phyloP scores from a whole-genome alignment of 2,113 vertebrate genomes.

The Pachypanchax playfairii region DNA sequence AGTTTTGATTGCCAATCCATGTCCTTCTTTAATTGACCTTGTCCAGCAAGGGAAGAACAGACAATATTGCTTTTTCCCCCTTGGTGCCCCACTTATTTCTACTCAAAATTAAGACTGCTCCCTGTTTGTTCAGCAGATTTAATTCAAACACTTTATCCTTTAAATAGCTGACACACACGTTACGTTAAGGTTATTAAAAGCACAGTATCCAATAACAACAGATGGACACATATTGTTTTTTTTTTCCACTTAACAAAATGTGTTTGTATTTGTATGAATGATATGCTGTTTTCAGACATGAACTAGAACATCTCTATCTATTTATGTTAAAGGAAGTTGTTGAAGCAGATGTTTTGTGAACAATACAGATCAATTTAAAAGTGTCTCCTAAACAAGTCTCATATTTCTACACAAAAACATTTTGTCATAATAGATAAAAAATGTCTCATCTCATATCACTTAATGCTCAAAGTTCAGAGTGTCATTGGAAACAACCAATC shows the following conservation, averaged over 20 bases:
- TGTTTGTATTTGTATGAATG: slow-evolving; percentile 21
- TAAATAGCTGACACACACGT: slow-evolving; percentile 57
- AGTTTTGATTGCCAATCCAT: slow-evolving; percentile 83
- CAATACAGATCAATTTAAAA: not conserved
- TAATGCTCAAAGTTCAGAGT: not conserved
- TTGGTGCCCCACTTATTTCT: slow-evolving; percentile 68
- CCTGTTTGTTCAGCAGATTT: slow-evolving; percentile 76
- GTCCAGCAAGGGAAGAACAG: slow-evolving; percentile 74
- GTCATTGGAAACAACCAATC: not conserved
- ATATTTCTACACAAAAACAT: too few species aligned
- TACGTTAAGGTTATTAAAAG: slow-evolving; percentile 51
- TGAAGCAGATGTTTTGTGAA: not conserved
- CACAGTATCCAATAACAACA: slow-evolving; percentile 21
- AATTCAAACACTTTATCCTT: slow-evolving; percentile 66
- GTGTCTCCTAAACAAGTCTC: too few species aligned
- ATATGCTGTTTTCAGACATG: not conserved
- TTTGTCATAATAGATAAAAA: too few species aligned
- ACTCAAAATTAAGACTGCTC: slow-evolving; percentile 71
- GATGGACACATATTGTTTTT: slow-evolving; percentile 19
- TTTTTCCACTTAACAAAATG: slow-evolving; percentile 3
- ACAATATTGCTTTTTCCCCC: slow-evolving; percentile 74
- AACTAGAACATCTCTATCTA: not conserved
- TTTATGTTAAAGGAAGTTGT: too few species aligned
- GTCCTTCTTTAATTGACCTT: slow-evolving; percentile 83
- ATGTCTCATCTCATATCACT: not conserved